These are phyloP conservation scores for Conus ventricosus DNA, from an alignment of 1,140 invertebrate genomes.

Conservation along the genomic window DNA sequence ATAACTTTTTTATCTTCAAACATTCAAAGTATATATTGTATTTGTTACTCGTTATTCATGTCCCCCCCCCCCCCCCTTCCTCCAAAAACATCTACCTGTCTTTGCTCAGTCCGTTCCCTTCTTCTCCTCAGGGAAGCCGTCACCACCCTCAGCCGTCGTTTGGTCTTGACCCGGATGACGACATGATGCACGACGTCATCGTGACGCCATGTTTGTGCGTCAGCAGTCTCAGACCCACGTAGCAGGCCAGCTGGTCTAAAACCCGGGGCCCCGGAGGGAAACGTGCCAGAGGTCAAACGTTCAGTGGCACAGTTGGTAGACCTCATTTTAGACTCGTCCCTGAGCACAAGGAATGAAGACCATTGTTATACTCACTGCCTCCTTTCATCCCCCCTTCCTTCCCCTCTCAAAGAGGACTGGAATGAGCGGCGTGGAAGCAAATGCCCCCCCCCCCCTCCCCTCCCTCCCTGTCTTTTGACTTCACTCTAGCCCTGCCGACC, in stretches of 20 bases:
- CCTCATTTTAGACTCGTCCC: neutral
- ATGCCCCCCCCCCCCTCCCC: too few species aligned
- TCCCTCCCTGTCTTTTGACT: too few species aligned
- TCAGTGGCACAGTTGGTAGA: neutral
- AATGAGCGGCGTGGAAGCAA: too few species aligned
- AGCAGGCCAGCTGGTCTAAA: neutral
- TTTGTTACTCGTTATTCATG: too few species aligned
- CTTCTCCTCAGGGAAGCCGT: neutral
- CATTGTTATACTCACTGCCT: too few species aligned
- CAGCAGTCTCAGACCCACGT: neutral
- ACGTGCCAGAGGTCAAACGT: neutral
- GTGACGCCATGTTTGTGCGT: neutral
- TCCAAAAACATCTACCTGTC: neutral
- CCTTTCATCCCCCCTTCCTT: too few species aligned
- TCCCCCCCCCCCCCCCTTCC: too few species aligned
- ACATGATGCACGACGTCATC: neutral
- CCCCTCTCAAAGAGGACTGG: too few species aligned
- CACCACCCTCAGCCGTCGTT: neutral
- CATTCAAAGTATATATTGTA: too few species aligned
- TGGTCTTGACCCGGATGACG: neutral
- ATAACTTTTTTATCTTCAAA: too few species aligned
- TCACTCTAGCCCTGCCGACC: too few species aligned
- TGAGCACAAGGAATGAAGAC: neutral
- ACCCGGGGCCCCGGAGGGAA: neutral
- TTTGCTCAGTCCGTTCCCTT: neutral